Conservation (phyloP, 2,797 vertebrate species). For the Apodemus agrarius region DNA sequence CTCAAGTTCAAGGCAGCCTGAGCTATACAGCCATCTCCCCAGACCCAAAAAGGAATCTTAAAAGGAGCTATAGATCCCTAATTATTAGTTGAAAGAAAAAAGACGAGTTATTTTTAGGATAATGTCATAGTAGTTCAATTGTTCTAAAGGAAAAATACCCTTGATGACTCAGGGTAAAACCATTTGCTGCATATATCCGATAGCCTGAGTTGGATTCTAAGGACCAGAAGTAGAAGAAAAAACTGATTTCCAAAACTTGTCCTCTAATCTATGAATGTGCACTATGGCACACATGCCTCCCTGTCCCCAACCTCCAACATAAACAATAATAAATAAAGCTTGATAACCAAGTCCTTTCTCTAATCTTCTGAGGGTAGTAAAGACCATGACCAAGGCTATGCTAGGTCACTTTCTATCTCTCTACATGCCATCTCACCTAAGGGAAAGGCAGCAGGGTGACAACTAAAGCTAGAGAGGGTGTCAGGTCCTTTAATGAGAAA, state of each 20-base stretch:
- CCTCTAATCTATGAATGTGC: not conserved
- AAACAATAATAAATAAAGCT: not conserved
- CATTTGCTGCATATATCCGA: not conserved
- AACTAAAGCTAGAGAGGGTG: not conserved
- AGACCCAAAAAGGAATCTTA: not conserved
- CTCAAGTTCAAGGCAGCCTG: not conserved
- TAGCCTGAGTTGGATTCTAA: not conserved
- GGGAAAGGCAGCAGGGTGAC: not conserved
- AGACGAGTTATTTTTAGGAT: not conserved
- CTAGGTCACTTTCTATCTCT: not conserved
- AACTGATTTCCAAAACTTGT: not conserved
- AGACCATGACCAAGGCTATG: slow-evolving; percentile 11
- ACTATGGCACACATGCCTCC: not conserved
- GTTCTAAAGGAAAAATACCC: not conserved
- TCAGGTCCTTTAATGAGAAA: slow-evolving; percentile 4
- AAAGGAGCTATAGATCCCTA: not conserved
- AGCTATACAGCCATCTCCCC: not conserved
- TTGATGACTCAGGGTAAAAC: not conserved
- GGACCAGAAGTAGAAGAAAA: not conserved
- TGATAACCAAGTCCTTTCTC: not conserved
- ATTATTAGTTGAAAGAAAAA: slow-evolving; percentile 55
- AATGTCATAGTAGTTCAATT: not conserved
- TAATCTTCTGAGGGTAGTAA: not conserved
- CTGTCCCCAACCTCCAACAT: not conserved
- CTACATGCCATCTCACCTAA: not conserved